Evolutionary conservation across 2,888 invertebrate species (phyloP).

Genomic region (Frankliniella fusca): DNA sequence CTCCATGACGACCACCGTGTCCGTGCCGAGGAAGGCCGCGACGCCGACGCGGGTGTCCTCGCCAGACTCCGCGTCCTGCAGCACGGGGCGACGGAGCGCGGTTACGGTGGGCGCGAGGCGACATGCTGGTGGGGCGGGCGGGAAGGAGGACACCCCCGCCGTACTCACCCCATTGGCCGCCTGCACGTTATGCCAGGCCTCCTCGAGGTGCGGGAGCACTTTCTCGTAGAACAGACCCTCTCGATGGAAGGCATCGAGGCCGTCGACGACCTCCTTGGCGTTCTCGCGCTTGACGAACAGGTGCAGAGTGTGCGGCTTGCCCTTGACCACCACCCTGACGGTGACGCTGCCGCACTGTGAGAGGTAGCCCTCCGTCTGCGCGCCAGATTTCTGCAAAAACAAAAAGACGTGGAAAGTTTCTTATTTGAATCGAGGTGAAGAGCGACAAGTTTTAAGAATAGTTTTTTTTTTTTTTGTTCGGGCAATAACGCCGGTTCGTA

Average conservation of each 20-base stretch:
- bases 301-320: not conserved
- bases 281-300: constrained; percentile 16
- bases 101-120: not conserved
- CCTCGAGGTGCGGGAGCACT: not conserved
- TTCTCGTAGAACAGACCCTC: not conserved
- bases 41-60: not conserved
- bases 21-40: not conserved
- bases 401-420: not conserved
- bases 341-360: constrained; percentile 9
- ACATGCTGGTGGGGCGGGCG: not conserved
- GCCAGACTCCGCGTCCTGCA: not conserved
- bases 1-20: not conserved
- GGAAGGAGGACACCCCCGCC: not conserved
- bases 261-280: not conserved
- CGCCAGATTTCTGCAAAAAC: not conserved
- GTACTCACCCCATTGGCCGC: not conserved
- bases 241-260: not conserved
- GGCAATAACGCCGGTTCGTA: not conserved
- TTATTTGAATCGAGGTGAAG: not conserved
- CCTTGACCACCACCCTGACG: not conserved
- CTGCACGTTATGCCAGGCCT: not conserved
- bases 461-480: too few species aligned
- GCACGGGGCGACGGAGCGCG: not conserved
- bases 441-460: not conserved
- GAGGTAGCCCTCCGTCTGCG: not conserved